Evolutionary conservation across 1,140 invertebrate species (phyloP), one percentile per base, ranked within the genome.

Genomic region (Grapholita molesta): DNA sequence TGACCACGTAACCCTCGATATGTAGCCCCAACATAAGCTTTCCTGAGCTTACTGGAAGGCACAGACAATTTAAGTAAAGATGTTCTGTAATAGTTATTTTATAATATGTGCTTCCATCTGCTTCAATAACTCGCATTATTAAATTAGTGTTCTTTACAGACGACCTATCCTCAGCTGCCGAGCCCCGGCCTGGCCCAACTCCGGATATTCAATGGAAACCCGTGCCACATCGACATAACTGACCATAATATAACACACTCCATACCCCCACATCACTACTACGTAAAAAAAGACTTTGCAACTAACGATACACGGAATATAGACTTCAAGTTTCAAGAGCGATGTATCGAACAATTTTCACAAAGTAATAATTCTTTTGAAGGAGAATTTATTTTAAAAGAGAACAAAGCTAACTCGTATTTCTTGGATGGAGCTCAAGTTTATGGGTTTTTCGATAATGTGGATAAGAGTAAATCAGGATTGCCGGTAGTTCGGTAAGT

Each of bases 151-250:
- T 67, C 55, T 24, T 92, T 91, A n/a, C 88, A 96, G 94, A 87
- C 89, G 74, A 96, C 95, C 2, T 95, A 96, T 81, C 94, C 96
- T 3, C 79, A 93, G 15, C 73, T 95, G 25, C 95, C 96, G 2
- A 78, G 89, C 35, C 15, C 74, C 21, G 94, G 93, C 11, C 82
- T 94, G 24, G 92, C 93, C 0, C 96, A 97, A 84, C 66, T 97
- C 33, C 92, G 95, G 67, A 89, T 97, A 67, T 96, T 95, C 74
- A 97, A 97, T 82, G 89, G 93, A 1, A 84, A 94, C 67, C 82
- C 81, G 1, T 89, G 86, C 35, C 73, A 78, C 6, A 66, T 89
- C 8, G 79, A 80, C 5, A 69, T 90, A 52, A 68, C 82, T 2
- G 81, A 77, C 52, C 66, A 80, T 11, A 78, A 82, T 28, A 81